phyloP scores from a whole-genome alignment of 2,113 vertebrate genomes.

The Pluvialis apricaria region DNA sequence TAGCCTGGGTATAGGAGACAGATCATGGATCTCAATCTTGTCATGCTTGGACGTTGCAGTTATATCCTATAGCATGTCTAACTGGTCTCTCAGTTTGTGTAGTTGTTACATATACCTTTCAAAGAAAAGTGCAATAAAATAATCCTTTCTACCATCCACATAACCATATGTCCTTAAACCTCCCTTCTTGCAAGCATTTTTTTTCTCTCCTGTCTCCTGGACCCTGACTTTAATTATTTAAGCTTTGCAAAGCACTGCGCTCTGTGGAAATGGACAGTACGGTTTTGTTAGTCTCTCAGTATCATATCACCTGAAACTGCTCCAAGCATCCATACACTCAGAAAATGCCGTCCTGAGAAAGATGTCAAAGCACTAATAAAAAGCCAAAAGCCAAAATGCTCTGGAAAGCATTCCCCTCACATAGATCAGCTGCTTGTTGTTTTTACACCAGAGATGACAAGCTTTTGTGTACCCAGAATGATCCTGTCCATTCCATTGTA shows the following conservation, averaged over 20 bases:
- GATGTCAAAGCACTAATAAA: neutral
- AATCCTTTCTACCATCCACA: neutral
- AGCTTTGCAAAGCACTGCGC: neutral
- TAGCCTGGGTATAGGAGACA: neutral
- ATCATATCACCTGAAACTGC: neutral
- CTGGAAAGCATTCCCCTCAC: neutral
- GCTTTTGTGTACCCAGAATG: neutral
- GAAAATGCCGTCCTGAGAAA: neutral
- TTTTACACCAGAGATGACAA: neutral
- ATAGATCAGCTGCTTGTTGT: neutral
- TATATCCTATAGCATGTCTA: neutral
- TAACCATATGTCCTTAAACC: neutral
- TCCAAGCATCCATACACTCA: neutral
- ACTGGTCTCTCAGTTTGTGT: neutral
- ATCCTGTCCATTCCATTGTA: neutral
- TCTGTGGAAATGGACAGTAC: neutral
- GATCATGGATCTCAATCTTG: neutral
- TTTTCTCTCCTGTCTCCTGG: neutral
- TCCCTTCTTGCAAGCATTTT: neutral
- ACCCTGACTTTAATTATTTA: neutral
- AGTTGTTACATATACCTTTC: neutral
- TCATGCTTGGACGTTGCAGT: neutral
- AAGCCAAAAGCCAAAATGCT: neutral
- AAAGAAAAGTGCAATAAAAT: neutral
- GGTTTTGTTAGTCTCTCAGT: neutral